A percentile compares a stretch with the other conserved stretches of the same genome.
Conservation (phyloP, 2,797 vertebrate species). For the Typhlichthys eigenmanni region DNA sequence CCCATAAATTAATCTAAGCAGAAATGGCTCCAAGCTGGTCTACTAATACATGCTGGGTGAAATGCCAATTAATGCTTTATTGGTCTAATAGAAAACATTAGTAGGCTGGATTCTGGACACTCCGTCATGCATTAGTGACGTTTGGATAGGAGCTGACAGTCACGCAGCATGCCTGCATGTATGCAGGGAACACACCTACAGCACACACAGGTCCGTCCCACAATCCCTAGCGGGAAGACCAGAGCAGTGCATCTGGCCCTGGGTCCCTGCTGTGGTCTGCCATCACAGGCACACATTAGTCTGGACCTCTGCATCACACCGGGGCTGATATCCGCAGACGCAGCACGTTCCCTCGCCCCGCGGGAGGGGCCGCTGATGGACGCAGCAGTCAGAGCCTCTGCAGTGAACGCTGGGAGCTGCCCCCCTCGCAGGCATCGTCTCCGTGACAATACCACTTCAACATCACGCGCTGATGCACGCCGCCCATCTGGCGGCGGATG, state of each 20-base stretch:
- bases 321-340: slow-evolving; percentile 58
- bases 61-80: slow-evolving; percentile 44
- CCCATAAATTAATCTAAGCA: slow-evolving; percentile 49
- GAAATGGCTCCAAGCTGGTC: slow-evolving; percentile 43
- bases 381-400: slow-evolving; percentile 58
- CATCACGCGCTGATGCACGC: slow-evolving; percentile 30
- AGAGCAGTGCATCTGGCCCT: slow-evolving; percentile 48
- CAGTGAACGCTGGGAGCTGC: slow-evolving; percentile 33
- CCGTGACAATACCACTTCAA: slow-evolving; percentile 40
- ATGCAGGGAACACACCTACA: not conserved
- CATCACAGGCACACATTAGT: slow-evolving; percentile 64
- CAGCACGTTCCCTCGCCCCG: slow-evolving; percentile 54
- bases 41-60: slow-evolving; percentile 37
- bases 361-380: slow-evolving; percentile 49
- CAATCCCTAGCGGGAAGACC: slow-evolving; percentile 49
- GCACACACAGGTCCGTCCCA: slow-evolving; percentile 26
- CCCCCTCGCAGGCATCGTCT: slow-evolving; percentile 38
- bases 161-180: not conserved
- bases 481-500: slow-evolving; percentile 57
- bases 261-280: slow-evolving; percentile 59
- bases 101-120: slow-evolving; percentile 21
- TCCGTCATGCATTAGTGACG: slow-evolving; percentile 33
- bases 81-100: slow-evolving; percentile 51
- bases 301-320: slow-evolving; percentile 48
- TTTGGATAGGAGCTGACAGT: slow-evolving; percentile 36